Percentiles rank a stretch among this genome's conserved stretches.
Conservation (phyloP, 2,113 vertebrate species). For the Callaeas wilsoni region DNA sequence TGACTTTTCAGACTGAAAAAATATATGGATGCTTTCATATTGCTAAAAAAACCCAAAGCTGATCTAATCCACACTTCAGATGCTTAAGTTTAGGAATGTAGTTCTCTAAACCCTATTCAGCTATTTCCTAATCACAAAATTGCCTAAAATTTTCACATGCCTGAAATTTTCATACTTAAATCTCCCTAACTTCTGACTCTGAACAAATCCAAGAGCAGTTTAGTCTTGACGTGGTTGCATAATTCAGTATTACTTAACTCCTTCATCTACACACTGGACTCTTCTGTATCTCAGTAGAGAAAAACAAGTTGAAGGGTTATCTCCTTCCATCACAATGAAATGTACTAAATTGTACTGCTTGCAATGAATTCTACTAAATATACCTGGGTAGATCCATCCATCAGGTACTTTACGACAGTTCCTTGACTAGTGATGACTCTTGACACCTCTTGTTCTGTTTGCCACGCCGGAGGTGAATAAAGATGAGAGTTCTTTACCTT, state of each 20-base stretch:
- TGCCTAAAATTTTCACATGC: not conserved
- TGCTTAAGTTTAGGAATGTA: not conserved
- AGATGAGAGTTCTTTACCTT: slow-evolving; percentile 50
- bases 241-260: not conserved
- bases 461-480: slow-evolving; percentile 18
- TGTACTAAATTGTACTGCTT: not conserved
- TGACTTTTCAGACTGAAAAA: not conserved
- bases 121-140: not conserved
- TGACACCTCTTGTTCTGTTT: slow-evolving; percentile 74
- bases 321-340: not conserved
- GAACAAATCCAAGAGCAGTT: not conserved
- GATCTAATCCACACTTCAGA: not conserved
- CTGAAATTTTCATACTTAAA: not conserved
- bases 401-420: slow-evolving; percentile 82
- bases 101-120: not conserved
- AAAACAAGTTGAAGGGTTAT: not conserved
- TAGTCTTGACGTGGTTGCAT: not conserved
- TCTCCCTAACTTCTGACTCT: not conserved
- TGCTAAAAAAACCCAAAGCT: not conserved
- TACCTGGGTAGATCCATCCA: slow-evolving; percentile 87
- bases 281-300: not conserved
- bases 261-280: not conserved
- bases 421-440: slow-evolving; percentile 83
- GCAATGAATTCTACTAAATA: not conserved
- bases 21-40: not conserved